Evolutionary conservation across 1,140 invertebrate species (phyloP).

Genomic region (Anastrepha ludens): DNA sequence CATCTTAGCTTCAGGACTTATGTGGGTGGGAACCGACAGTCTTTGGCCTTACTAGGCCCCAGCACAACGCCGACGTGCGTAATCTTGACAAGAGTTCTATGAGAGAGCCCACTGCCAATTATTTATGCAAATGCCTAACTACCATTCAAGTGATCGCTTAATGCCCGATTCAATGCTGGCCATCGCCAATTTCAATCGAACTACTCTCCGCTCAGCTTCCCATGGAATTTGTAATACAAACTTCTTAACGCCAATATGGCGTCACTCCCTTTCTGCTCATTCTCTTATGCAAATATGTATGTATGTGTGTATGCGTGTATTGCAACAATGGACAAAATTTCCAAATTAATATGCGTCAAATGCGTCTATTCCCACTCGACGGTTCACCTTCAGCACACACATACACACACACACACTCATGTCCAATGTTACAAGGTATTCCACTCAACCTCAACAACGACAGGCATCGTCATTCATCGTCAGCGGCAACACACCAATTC

Average conservation of each 20-base stretch:
- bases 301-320: neutral
- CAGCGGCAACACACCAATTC: neutral
- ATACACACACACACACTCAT: neutral
- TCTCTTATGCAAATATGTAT: neutral
- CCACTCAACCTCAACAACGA: neutral
- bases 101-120: too few species aligned
- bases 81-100: neutral
- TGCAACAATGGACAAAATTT: neutral
- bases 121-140: neutral
- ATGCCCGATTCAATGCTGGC: neutral
- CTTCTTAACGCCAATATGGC: neutral
- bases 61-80: neutral
- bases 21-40: too few species aligned
- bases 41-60: too few species aligned
- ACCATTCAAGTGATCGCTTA: neutral
- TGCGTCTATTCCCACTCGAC: neutral
- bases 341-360: conserved; percentile 38
- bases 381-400: neutral
- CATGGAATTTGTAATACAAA: neutral
- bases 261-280: neutral
- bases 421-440: neutral
- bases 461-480: neutral
- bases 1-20: too few species aligned
- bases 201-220: too few species aligned
- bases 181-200: neutral